A percentile compares a stretch with the other conserved stretches of the same genome.
Evolutionary conservation across 2,113 vertebrate genomes (phyloP).

Genomic region (Tichodroma muraria): DNA sequence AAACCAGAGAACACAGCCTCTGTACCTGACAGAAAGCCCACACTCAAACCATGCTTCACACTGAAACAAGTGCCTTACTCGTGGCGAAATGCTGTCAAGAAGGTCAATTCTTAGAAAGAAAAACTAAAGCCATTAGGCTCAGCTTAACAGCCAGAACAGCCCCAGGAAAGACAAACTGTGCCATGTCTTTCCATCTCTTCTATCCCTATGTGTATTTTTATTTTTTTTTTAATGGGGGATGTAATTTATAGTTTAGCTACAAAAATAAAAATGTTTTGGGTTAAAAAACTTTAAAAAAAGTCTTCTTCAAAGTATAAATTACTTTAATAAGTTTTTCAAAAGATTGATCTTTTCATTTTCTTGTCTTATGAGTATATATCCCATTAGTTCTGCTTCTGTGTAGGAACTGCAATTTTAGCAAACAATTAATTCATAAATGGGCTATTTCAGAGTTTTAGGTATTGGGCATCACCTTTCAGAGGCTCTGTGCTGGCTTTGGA

Average conservation of each 20-base stretch:
- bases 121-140: neutral
- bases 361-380: neutral
- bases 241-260: neutral
- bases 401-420: slow-evolving; percentile 37
- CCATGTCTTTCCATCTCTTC: neutral
- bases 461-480: slow-evolving; percentile 26
- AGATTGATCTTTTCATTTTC: slow-evolving; percentile 15
- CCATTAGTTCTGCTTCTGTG: slow-evolving; percentile 25
- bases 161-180: neutral
- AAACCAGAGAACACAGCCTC: neutral
- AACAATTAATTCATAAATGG: slow-evolving; percentile 62
- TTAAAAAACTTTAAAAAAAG: slow-evolving; percentile 10
- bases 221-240: too few relatives aligned
- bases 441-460: slow-evolving; percentile 42
- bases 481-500: neutral
- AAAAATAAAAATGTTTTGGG: neutral
- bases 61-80: neutral
- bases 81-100: neutral
- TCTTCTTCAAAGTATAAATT: neutral
- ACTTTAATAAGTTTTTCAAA: neutral
- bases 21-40: too few relatives aligned
- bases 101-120: neutral
- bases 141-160: neutral
- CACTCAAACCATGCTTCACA: neutral
- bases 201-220: accelerated